Conservation (phyloP, 2,888 invertebrate genomes). For the Eurytoma adleriae region DNA sequence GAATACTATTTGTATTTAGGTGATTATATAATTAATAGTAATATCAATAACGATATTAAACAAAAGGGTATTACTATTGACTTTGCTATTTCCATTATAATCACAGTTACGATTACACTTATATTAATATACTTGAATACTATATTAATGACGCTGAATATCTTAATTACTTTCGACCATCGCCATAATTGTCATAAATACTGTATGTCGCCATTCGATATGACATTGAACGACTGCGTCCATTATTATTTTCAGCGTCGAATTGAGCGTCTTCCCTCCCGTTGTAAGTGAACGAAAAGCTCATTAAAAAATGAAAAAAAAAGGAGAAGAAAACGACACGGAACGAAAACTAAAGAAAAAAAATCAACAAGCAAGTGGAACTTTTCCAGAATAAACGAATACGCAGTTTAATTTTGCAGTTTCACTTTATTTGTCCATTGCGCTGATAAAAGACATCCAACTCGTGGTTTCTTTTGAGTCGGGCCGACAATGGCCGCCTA, state of each 20-base stretch:
- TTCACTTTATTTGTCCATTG: constrained; percentile 29
- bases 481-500: background rate
- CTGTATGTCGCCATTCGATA: constrained; percentile 41
- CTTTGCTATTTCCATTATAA: constrained; percentile 33
- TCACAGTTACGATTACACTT: constrained; percentile 43
- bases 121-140: constrained; percentile 44
- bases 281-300: constrained; percentile 25
- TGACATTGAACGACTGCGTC: constrained; percentile 1
- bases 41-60: constrained; percentile 33
- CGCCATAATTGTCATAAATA: constrained; percentile 37
- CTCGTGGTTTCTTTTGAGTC: background rate
- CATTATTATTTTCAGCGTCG: constrained; percentile 41
- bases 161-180: constrained; percentile 14
- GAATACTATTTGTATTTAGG: constrained; percentile 43
- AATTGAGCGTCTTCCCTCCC: constrained; percentile 47
- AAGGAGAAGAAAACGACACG: background rate
- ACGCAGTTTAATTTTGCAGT: constrained; percentile 29
- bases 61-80: constrained; percentile 25
- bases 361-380: constrained; percentile 22
- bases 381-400: constrained; percentile 54
- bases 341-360: background rate
- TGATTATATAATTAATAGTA: constrained; percentile 35
- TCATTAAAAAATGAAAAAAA: background rate
- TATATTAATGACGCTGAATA: constrained; percentile 35
- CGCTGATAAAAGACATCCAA: constrained; percentile 15